A percentile compares a stretch with the other conserved stretches of the same genome.
phyloP scores from a whole-genome alignment of 2,113 vertebrate species.

The Benitochromis conjunctus region DNA sequence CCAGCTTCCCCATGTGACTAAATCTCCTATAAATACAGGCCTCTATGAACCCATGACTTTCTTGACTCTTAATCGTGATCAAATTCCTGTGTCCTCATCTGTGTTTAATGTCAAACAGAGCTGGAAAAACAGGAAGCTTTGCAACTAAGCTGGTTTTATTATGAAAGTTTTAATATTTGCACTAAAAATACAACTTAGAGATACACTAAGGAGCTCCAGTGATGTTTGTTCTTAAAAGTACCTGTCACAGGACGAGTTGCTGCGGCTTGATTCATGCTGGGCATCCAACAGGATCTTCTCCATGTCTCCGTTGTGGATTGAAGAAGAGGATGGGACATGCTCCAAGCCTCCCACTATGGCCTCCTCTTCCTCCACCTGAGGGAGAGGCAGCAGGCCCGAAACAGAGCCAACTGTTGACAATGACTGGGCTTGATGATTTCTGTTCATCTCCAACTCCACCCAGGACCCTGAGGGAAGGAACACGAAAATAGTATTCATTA shows the following conservation, averaged over 20 bases:
- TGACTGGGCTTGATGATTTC: conserved; percentile 33
- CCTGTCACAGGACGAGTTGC: conserved; percentile 98
- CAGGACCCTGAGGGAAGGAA: conserved; percentile 83
- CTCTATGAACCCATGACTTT: not conserved
- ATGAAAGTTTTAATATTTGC: not conserved
- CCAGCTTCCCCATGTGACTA: not conserved
- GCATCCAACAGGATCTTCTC: conserved; percentile 97
- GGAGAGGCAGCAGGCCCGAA: conserved; percentile 60
- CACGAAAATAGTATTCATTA: not conserved
- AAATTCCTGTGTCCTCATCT: not conserved
- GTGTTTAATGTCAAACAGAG: not conserved
- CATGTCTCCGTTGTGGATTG: conserved; percentile 98
- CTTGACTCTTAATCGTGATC: not conserved
- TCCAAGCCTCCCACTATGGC: conserved; percentile 81
- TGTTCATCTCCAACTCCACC: conserved; percentile 95
- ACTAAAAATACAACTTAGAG: not conserved
- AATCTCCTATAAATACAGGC: not conserved
- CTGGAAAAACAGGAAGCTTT: not conserved
- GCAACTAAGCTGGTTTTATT: not conserved
- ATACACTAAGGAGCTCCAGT: not conserved
- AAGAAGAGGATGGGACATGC: conserved; percentile 94
- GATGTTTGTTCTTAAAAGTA: conserved; percentile 26
- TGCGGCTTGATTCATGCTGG: conserved; percentile 96
- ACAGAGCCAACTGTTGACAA: conserved; percentile 10
- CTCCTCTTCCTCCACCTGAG: conserved; percentile 72